Conservation (phyloP, 2,888 invertebrate genomes). For the Leucophenga maculata region DNA sequence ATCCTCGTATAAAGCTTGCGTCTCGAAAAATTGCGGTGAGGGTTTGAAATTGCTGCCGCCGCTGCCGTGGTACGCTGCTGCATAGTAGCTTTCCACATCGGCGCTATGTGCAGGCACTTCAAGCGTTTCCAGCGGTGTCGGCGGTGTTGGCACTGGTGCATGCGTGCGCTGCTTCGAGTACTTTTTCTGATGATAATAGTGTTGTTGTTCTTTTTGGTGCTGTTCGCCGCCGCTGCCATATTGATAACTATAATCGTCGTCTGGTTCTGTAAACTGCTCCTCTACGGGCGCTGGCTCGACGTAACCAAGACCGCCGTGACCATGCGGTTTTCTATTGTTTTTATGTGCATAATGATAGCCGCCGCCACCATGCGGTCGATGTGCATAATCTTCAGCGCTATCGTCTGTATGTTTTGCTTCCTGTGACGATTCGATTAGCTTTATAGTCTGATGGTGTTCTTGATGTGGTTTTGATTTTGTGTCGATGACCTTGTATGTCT, state of each 20-base stretch:
- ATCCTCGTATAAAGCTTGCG: not conserved
- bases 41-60: conserved; percentile 47
- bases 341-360: conserved; percentile 2
- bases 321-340: conserved; percentile 17
- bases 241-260: conserved; percentile 34
- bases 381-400: conserved; percentile 1
- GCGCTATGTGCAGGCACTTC: not conserved
- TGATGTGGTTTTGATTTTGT: conserved; percentile 36
- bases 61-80: conserved; percentile 14
- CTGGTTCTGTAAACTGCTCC: conserved; percentile 39
- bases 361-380: not conserved
- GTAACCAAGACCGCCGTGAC: conserved; percentile 26
- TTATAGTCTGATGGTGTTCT: conserved; percentile 18
- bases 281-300: conserved; percentile 54
- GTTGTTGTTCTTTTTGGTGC: conserved; percentile 15
- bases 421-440: conserved; percentile 30
- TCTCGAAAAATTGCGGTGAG: conserved; percentile 44
- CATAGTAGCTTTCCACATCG: conserved; percentile 10
- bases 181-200: not conserved
- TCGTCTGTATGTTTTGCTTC: too few relatives aligned
- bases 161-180: not conserved
- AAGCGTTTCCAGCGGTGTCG: not conserved
- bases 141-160: not conserved
- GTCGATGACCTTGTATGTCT: conserved; percentile 51
- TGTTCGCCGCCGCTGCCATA: not conserved